Conservation (phyloP, 2,888 invertebrate species). For the Busseola fusca region DNA sequence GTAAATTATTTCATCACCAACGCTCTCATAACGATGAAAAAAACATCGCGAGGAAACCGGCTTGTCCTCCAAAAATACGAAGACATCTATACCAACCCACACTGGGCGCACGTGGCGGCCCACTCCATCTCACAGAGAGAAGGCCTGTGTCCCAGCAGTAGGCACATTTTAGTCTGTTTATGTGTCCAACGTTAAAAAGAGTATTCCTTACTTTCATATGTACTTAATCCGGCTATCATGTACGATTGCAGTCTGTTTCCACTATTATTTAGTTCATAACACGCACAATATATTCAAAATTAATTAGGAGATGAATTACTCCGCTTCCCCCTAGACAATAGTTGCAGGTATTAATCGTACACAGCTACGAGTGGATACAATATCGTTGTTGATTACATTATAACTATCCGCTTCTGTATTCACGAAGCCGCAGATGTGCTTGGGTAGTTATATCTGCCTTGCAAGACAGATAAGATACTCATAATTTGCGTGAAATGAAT, state of each 20-base stretch:
- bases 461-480: not conserved
- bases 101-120: too few species aligned
- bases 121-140: too few species aligned
- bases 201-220: not conserved
- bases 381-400: slow-evolving; percentile 39
- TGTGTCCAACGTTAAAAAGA: not conserved
- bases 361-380: slow-evolving; percentile 18
- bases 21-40: too few species aligned
- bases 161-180: too few species aligned
- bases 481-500: not conserved
- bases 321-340: slow-evolving; percentile 35
- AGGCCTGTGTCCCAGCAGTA: too few species aligned
- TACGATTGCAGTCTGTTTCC: not conserved
- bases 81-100: too few species aligned
- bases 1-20: too few species aligned
- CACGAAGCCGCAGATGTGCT: slow-evolving; percentile 3
- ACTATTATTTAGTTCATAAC: slow-evolving; percentile 12
- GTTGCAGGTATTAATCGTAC: slow-evolving; percentile 33
- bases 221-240: not conserved
- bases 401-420: slow-evolving; percentile 14
- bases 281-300: slow-evolving; percentile 31
- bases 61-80: too few species aligned
- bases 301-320: slow-evolving; percentile 48
- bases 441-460: not conserved
- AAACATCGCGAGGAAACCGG: too few species aligned